A percentile compares a stretch with the other conserved stretches of the same genome.
These are phyloP conservation scores for Platyscapa corneri DNA, from an alignment of 1,140 invertebrate species.

Conservation along the genomic window DNA sequence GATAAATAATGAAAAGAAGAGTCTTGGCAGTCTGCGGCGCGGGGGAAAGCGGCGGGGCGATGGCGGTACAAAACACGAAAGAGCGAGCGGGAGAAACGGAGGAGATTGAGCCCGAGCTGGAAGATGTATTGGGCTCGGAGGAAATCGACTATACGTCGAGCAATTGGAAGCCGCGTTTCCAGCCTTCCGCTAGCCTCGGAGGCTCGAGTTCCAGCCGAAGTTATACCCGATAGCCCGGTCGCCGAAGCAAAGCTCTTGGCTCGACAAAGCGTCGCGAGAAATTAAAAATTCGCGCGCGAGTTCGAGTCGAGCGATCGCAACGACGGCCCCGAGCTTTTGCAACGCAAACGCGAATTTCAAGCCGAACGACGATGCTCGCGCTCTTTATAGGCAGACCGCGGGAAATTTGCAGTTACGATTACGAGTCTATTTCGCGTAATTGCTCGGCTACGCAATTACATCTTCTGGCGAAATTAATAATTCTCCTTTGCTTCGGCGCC, in stretches of 20 bases:
- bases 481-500: neutral
- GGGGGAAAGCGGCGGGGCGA: neutral
- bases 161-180: constrained; percentile 4
- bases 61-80: neutral
- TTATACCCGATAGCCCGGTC: too few relatives aligned
- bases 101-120: constrained; percentile 33
- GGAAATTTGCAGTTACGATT: neutral
- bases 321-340: too few relatives aligned
- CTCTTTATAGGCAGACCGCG: neutral
- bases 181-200: neutral
- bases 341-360: neutral
- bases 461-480: neutral
- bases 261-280: neutral
- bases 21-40: neutral
- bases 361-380: neutral
- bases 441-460: neutral
- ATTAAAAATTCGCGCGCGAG: neutral
- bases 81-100: constrained; percentile 42
- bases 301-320: too few relatives aligned
- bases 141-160: constrained; percentile 55
- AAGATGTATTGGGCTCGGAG: constrained; percentile 46
- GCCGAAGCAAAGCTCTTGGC: neutral
- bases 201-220: neutral
- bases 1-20: constrained; percentile 57
- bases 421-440: neutral